phyloP scores from a whole-genome alignment of 2,113 vertebrate genomes.

The Fukomys damarensis region DNA sequence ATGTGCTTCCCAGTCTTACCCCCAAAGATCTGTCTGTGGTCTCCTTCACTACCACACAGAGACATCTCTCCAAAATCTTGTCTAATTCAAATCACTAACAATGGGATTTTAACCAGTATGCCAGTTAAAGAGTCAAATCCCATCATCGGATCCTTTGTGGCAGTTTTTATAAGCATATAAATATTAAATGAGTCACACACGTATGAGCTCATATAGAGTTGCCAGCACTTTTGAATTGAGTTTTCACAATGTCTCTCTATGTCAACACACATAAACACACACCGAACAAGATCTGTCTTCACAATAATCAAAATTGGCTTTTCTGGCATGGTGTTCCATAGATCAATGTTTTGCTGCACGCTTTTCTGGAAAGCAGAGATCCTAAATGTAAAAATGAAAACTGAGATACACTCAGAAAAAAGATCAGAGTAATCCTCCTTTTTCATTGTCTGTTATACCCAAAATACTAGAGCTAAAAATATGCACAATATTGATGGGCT shows the following conservation, averaged over 20 bases:
- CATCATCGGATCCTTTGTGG: not conserved
- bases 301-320: not conserved
- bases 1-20: not conserved
- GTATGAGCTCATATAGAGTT: slow-evolving; percentile 19
- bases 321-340: not conserved
- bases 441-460: not conserved
- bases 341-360: not conserved
- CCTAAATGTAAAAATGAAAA: not conserved
- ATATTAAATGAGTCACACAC: not conserved
- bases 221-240: slow-evolving; percentile 66
- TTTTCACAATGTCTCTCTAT: slow-evolving; percentile 51
- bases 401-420: not conserved
- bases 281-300: slow-evolving; percentile 46
- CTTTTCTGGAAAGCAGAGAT: not conserved
- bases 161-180: not conserved
- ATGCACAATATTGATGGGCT: not conserved
- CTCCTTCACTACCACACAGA: not conserved
- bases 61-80: not conserved
- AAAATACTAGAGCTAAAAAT: not conserved
- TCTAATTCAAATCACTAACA: not conserved
- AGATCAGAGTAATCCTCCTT: not conserved
- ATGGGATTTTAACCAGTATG: not conserved
- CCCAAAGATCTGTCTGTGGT: not conserved
- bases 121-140: not conserved
- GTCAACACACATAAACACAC: not conserved